These are phyloP conservation scores for Cryptotis parvus DNA, from an alignment of 2,113 vertebrate genomes.

Conservation along the genomic window DNA sequence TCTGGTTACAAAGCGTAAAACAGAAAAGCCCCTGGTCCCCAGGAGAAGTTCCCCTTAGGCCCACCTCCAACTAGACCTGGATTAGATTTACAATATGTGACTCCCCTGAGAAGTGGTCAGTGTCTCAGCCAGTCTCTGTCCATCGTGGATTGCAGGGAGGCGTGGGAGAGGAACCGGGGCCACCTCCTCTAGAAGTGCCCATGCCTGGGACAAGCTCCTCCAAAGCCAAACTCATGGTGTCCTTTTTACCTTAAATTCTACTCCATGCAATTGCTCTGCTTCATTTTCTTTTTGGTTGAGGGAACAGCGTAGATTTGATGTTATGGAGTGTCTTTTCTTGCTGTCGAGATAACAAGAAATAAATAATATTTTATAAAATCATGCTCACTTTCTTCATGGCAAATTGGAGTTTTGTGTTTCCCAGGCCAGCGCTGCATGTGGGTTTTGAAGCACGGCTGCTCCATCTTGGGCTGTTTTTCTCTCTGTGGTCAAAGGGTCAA, in stretches of 20 bases:
- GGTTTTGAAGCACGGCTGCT: neutral
- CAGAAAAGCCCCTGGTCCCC: neutral
- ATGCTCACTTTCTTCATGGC: neutral
- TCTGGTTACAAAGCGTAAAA: neutral
- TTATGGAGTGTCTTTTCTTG: neutral
- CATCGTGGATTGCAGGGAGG: neutral
- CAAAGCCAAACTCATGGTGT: neutral
- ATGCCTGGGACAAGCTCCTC: neutral
- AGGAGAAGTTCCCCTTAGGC: neutral
- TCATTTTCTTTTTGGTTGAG: too few relatives aligned
- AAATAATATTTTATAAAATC: neutral
- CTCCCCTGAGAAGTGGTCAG: too few relatives aligned
- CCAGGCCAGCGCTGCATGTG: neutral
- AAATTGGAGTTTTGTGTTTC: neutral
- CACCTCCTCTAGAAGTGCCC: neutral
- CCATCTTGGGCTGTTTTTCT: neutral
- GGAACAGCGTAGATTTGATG: neutral
- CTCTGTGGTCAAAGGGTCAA: neutral
- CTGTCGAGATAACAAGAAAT: conserved; percentile 6
- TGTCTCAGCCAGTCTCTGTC: neutral
- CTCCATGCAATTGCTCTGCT: neutral
- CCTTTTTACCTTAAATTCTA: neutral
- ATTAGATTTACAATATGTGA: neutral
- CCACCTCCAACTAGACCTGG: neutral
- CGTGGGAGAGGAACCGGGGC: neutral